Base-by-base conservation (phyloP, 2,113 vertebrate genomes). In the Oncorhynchus mykiss region DNA sequence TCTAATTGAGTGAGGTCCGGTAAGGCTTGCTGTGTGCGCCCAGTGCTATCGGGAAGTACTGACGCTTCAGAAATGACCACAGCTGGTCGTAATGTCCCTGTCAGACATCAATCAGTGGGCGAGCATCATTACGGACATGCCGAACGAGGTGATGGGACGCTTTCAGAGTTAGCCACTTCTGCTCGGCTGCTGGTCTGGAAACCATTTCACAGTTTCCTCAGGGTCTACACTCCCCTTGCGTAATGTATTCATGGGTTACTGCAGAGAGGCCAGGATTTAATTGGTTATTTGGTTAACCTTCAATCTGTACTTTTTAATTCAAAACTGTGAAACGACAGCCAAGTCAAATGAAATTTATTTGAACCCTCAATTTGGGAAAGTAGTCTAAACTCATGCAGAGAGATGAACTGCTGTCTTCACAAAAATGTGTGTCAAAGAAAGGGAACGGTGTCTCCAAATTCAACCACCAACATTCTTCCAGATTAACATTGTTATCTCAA, bases 401-500 rank as follows among this genome's bases (percentile, higher is more conserved):
- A 54, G 51, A 54, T 54, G 16, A 54, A 54, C 51, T 16, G 14
- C 51, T 18, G 51, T 54, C 51, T 54, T 45, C 39, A 5, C 16
- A 18, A 3, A 54, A 54, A 54, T 16, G 51, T 18, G 12, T 54
- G 51, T 16, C 51, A 5, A 54, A 54, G 51, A 54, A 18, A 18
- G 51, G 51, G 1, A 54, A 54, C 16, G 0, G 18, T 18, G 51
- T 54, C 51, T 54, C 16, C 1, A 54, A 5, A 18, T 5, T 5
- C 51, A 54, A 18, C 13, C 51, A 5, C 5, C 51, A 18, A 18
- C 51, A 57, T 87, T 89, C 82, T 90, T 88, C 80, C 81, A 24
- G n/a, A 11, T 11, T 80, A 57, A 70, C 70, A 74, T 67, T 3
- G 60, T 85, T 84, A 82, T 87, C 81, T 87, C 67, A 68, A 27